These are phyloP conservation scores for Tetragonula clypearis DNA, from an alignment of 1,140 invertebrate species.

Conservation along the genomic window DNA sequence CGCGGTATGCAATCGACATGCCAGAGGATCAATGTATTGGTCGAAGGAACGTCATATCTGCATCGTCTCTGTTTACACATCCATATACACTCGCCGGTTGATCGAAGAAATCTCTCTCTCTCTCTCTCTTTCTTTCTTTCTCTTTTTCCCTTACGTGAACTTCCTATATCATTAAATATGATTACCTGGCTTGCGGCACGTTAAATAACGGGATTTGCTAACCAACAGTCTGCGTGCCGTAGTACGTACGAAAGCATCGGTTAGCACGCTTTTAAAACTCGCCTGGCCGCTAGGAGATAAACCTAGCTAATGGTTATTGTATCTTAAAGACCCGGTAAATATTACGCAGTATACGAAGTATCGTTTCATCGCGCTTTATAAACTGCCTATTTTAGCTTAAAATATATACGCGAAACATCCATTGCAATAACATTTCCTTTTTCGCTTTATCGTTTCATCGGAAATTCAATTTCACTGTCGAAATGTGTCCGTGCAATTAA, in stretches of 20 bases:
- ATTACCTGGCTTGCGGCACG: constrained; percentile 54
- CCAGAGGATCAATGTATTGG: not conserved
- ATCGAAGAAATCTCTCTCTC: constrained; percentile 63
- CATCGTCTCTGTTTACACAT: constrained; percentile 26
- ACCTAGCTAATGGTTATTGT: constrained; percentile 19
- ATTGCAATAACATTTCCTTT: not conserved
- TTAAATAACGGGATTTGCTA: constrained; percentile 64
- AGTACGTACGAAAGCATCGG: constrained; percentile 21
- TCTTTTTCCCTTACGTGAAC: constrained; percentile 49
- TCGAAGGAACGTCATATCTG: constrained; percentile 35
- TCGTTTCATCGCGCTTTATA: not conserved
- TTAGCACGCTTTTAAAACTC: constrained; percentile 46
- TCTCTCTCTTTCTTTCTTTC: constrained; percentile 8
- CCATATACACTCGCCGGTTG: constrained; percentile 18
- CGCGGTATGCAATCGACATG: constrained; percentile 24
- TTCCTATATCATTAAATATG: constrained; percentile 69
- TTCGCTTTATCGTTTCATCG: not conserved
- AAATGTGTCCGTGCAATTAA: not conserved
- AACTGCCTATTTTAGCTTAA: not conserved
- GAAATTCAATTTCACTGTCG: not conserved
- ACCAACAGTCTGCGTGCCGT: constrained; percentile 28
- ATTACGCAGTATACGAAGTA: not conserved
- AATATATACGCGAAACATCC: not conserved
- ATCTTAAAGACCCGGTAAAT: not conserved
- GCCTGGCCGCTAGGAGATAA: constrained; percentile 31